phyloP scores from a whole-genome alignment of 92 coral and sea anemone species.

The Epizoanthus rinbou region DNA sequence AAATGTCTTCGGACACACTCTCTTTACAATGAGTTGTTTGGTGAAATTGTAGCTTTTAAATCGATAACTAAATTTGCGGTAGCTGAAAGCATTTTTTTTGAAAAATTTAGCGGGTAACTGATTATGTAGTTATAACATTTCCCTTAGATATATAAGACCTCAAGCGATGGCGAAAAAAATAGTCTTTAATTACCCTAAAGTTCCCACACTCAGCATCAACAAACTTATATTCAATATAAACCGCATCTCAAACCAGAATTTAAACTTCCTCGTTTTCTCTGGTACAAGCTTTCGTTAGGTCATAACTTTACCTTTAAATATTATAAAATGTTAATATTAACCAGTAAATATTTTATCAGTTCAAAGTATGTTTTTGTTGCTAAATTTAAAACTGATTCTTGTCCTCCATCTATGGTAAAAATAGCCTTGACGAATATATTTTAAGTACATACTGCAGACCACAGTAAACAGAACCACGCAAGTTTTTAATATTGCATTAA shows the following conservation, averaged over 20 bases:
- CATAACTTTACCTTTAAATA: background rate
- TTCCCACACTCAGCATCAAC: background rate
- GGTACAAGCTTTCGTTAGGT: background rate
- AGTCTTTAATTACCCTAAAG: background rate
- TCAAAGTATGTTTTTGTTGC: too few relatives aligned
- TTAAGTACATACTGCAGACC: constrained; percentile 10
- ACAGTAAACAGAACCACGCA: background rate
- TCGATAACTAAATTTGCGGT: too few relatives aligned
- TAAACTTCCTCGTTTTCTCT: background rate
- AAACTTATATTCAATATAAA: background rate
- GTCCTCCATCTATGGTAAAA: background rate
- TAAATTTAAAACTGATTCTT: too few relatives aligned
- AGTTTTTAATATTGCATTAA: background rate
- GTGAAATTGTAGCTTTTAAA: too few relatives aligned
- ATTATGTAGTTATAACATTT: background rate
- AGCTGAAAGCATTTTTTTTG: too few relatives aligned
- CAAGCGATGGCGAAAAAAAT: background rate
- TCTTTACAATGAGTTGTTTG: too few relatives aligned
- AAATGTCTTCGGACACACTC: too few relatives aligned
- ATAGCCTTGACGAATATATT: constrained; percentile 14
- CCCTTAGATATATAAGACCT: background rate
- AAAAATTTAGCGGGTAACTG: background rate
- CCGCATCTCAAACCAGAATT: background rate
- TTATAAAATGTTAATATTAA: background rate
- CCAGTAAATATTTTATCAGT: background rate